Evolutionary conservation across 2,888 invertebrate genomes (phyloP).

Genomic region (Azorinus chamasolen): DNA sequence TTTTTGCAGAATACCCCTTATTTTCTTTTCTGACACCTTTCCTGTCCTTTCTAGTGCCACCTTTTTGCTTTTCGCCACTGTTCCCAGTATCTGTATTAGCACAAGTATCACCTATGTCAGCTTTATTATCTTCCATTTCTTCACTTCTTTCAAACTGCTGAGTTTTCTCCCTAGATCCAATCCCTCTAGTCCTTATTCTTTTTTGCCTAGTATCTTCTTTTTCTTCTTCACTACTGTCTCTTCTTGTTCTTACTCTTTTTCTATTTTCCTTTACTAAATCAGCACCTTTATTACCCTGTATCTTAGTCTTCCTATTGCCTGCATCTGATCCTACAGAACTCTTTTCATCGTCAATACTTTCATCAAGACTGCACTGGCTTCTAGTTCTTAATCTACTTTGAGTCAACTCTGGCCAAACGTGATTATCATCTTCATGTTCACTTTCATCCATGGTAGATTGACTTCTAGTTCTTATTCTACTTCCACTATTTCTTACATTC

Average conservation of each 20-base stretch:
- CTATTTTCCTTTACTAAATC: no score
- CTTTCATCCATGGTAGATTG: no score
- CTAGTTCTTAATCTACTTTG: constrained; percentile 32
- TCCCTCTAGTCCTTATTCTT: no score
- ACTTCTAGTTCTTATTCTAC: no score
- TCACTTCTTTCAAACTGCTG: constrained; percentile 1
- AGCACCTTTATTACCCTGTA: no score
- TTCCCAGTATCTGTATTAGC: constrained; percentile 71
- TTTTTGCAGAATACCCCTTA: background rate
- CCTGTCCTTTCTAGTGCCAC: constrained; percentile 23
- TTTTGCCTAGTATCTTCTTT: no score
- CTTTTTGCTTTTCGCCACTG: background rate
- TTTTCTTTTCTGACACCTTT: background rate
- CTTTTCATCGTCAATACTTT: background rate
- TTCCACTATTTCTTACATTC: no score
- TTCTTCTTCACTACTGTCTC: no score
- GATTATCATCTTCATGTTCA: no score
- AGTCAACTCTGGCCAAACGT: background rate
- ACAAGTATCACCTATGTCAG: constrained; percentile 81
- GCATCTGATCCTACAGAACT: background rate
- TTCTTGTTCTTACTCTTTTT: no score
- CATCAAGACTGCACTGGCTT: constrained; percentile 16
- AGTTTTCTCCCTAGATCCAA: no score
- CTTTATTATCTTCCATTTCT: constrained; percentile 42
- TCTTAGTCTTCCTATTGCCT: no score